Evolutionary conservation across 1,140 invertebrate genomes (phyloP), one percentile per base, ranked within the genome.

Genomic region (Tetragnatha versicolor): DNA sequence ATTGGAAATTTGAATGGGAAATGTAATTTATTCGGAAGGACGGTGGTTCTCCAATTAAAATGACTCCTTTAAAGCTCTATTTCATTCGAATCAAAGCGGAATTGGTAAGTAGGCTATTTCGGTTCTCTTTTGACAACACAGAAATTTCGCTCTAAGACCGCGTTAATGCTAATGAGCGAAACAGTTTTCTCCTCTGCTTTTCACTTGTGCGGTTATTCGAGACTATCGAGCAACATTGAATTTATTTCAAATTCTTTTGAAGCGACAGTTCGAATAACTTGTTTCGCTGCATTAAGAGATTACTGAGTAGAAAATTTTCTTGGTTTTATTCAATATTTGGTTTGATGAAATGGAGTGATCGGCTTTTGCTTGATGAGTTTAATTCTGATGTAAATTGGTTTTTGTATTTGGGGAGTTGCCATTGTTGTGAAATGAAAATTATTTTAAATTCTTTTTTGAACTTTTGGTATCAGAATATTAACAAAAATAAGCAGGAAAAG

Each of bases 21-120:
- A 42, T 37, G 39, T 65, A 65, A 65, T 65, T 65, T 65, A 65
- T 65, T 65, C 61, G 35, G 39, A 27, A 6, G n/a, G 35, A 42
- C 37, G 39, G 61, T 31, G 61, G 61, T 65, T 65, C 35, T n/a
- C 39, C 37, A 65, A 65, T 65, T 65, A 65, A 65, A 65, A 65
- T 45, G 22, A 27, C 39, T 42, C 33, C 45, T 65, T 65, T 65
- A n/a, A 35, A 58, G 20, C 9, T 27, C 17, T 27, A 33, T 58
- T 58, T 58, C 45, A 65, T 65, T 42, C 61, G 61, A 65, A 65
- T 65, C 35, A 42, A 65, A 65, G 33, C 45, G 61, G 61, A 65
- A 65, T 65, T 65, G 45, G 39, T 65, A 65, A 65, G 61, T 65
- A 65, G 61, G 37, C 45, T 65, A 14, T 31, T 45, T 58, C 39